Evolutionary conservation across 2,113 vertebrate species (phyloP).

Genomic region (Perccottus glenii): DNA sequence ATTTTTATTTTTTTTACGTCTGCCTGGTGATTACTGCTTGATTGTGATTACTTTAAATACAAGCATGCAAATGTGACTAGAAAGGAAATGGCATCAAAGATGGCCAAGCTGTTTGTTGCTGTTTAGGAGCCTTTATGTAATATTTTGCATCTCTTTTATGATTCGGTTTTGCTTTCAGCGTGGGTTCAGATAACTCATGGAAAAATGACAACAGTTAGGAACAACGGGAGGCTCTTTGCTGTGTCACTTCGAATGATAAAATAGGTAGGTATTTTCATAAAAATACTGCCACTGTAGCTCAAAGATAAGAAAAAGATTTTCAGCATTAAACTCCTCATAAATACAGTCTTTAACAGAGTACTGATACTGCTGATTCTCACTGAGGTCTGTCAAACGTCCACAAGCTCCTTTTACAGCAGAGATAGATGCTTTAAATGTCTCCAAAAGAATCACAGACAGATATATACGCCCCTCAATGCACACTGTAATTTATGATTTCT

Average conservation of each 20-base stretch:
- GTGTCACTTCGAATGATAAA: slow-evolving; percentile 19
- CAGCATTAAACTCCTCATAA: slow-evolving; percentile 35
- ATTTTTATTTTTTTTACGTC: slow-evolving; percentile 5
- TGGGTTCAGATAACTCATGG: too few relatives aligned
- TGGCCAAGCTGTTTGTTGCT: neutral
- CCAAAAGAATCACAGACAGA: slow-evolving; percentile 1
- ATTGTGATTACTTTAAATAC: slow-evolving; percentile 21
- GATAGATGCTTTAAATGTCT: slow-evolving; percentile 8
- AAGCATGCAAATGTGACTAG: slow-evolving; percentile 18
- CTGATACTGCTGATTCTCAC: too few relatives aligned
- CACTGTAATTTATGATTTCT: neutral
- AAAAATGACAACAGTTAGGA: slow-evolving; percentile 7
- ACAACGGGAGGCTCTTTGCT: slow-evolving; percentile 22
- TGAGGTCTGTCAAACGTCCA: neutral
- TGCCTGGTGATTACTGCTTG: too few relatives aligned
- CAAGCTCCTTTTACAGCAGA: too few relatives aligned
- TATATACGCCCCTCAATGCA: too few relatives aligned
- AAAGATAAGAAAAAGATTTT: slow-evolving; percentile 44
- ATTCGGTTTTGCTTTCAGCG: slow-evolving; percentile 3
- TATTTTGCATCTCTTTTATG: slow-evolving; percentile 9
- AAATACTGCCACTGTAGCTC: slow-evolving; percentile 30
- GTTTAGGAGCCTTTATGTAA: slow-evolving; percentile 16
- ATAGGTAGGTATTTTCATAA: slow-evolving; percentile 38
- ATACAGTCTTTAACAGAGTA: too few relatives aligned
- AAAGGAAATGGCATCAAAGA: slow-evolving; percentile 33